Conservation (phyloP, 2,797 vertebrate genomes). For the Manis pentadactyla region DNA sequence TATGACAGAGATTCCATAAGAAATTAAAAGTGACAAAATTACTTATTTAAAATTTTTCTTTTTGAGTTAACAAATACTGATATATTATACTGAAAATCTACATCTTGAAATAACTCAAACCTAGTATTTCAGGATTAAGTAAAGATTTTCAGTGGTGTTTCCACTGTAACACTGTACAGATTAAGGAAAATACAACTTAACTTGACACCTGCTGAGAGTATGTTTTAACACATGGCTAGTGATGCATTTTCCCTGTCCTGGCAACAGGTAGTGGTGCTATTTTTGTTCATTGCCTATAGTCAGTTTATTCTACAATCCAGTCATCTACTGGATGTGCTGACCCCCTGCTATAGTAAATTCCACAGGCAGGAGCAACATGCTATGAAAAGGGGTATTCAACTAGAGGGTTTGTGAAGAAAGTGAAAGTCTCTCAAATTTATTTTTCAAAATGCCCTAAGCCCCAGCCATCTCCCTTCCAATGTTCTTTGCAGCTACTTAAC, state of each 20-base stretch:
- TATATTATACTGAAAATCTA: background rate
- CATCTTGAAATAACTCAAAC: slow-evolving; percentile 13
- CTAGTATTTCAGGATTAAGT: background rate
- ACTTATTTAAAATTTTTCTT: background rate
- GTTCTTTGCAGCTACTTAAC: slow-evolving; percentile 40
- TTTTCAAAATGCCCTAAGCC: slow-evolving; percentile 64
- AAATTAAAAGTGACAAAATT: slow-evolving; percentile 8
- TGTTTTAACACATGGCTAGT: slow-evolving; percentile 24
- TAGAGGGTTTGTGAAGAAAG: slow-evolving; percentile 59
- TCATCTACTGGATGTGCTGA: slow-evolving; percentile 5
- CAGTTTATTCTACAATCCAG: slow-evolving; percentile 48
- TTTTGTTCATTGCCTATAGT: slow-evolving; percentile 29
- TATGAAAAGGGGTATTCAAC: slow-evolving; percentile 58
- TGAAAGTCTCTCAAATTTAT: slow-evolving; percentile 75
- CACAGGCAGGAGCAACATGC: slow-evolving; percentile 28
- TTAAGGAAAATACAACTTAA: background rate
- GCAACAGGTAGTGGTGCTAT: background rate
- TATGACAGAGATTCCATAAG: background rate
- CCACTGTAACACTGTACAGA: background rate
- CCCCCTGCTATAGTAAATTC: slow-evolving; percentile 43
- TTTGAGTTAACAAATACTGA: background rate
- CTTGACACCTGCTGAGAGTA: background rate
- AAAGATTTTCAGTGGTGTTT: background rate
- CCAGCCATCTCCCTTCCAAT: background rate
- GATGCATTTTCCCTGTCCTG: background rate